phyloP scores from a whole-genome alignment of 2,797 vertebrate genomes.

The Lerista edwardsae region DNA sequence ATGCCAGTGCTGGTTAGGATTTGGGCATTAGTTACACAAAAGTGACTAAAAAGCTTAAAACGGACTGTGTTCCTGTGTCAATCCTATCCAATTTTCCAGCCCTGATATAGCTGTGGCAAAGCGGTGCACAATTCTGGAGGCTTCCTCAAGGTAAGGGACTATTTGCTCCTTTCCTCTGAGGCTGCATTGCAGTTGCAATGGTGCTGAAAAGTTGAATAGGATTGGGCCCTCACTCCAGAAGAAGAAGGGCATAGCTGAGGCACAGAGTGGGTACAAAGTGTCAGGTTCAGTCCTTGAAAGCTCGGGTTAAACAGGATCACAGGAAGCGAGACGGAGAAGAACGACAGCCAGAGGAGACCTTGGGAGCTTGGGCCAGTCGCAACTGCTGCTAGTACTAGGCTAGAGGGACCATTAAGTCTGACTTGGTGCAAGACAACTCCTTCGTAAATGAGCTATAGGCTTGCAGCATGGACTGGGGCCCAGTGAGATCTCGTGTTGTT shows the following conservation, averaged over 20 bases:
- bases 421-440: not conserved
- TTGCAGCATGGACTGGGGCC: conserved; percentile 40
- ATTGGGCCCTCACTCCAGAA: too few relatives aligned
- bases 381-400: not conserved
- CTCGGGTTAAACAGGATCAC: not conserved
- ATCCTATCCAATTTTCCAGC: too few relatives aligned
- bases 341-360: not conserved
- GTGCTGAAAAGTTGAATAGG: too few relatives aligned
- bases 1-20: too few relatives aligned
- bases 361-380: not conserved
- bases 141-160: too few relatives aligned
- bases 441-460: conserved; percentile 37
- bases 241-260: not conserved
- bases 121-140: too few relatives aligned
- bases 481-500: conserved; percentile 41
- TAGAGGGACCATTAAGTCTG: not conserved
- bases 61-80: too few relatives aligned
- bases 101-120: too few relatives aligned
- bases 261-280: not conserved
- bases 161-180: too few relatives aligned
- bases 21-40: too few relatives aligned
- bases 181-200: too few relatives aligned
- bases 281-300: not conserved
- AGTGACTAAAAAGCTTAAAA: too few relatives aligned
- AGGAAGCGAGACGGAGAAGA: not conserved